phyloP scores from a whole-genome alignment of 2,888 invertebrate species.

The Gibbula magus region DNA sequence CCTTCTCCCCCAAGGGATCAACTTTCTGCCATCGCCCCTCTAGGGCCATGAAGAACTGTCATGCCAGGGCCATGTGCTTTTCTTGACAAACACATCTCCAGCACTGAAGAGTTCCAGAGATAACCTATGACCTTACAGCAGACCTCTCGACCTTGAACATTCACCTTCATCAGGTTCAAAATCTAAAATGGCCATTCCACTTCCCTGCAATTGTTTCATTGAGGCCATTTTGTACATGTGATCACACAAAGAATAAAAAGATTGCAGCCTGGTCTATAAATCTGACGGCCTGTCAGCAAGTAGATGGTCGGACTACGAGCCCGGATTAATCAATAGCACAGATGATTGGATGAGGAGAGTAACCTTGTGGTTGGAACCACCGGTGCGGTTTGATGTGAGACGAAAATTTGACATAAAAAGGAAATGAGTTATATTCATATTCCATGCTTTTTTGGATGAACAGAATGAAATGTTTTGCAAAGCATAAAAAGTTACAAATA shows the following conservation, averaged over 20 bases:
- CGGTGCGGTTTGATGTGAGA: no score
- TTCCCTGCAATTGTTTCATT: slow-evolving; percentile 15
- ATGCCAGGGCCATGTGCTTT: neutral
- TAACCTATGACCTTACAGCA: neutral
- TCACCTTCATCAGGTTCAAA: neutral
- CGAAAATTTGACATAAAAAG: no score
- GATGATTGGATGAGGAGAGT: no score
- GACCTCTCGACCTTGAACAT: neutral
- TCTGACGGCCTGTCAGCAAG: neutral
- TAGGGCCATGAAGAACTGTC: neutral
- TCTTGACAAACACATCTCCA: slow-evolving; percentile 2
- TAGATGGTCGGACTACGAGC: no score
- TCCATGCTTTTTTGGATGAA: no score
- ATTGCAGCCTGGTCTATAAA: neutral
- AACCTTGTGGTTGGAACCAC: no score
- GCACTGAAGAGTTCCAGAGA: neutral
- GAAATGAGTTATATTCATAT: no score
- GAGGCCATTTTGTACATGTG: slow-evolving; percentile 19
- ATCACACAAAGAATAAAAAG: slow-evolving; percentile 18
- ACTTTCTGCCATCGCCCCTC: neutral
- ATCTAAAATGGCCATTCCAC: neutral
- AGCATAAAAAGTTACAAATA: no score
- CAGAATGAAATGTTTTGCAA: no score
- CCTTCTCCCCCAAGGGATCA: neutral
- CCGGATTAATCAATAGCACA: no score